These are phyloP conservation scores for Apaloderma vittatum DNA, from an alignment of 2,113 vertebrate genomes.

Conservation along the genomic window DNA sequence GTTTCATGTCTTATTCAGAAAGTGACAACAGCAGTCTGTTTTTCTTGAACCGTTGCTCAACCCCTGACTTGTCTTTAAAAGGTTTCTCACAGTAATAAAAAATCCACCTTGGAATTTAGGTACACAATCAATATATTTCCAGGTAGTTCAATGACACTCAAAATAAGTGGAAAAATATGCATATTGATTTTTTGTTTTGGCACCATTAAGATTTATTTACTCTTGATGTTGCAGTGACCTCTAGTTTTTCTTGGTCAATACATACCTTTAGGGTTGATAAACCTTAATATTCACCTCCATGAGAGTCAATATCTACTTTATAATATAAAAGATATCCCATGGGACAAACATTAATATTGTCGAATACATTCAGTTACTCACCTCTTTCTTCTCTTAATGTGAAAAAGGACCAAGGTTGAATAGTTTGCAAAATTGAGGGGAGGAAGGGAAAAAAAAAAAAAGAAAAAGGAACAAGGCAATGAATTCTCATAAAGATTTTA, in stretches of 20 bases:
- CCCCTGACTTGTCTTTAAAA: background rate
- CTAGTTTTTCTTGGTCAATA: conserved; percentile 67
- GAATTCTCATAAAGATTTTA: background rate
- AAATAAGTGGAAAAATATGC: conserved; percentile 62
- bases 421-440: background rate
- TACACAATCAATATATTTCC: background rate
- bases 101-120: background rate
- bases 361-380: background rate
- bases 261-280: conserved; percentile 58
- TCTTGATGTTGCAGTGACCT: conserved; percentile 66
- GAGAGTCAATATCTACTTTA: conserved; percentile 65
- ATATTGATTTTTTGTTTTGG: conserved; percentile 64
- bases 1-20: background rate
- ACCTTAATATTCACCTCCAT: conserved; percentile 65
- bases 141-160: conserved; percentile 44
- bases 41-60: background rate
- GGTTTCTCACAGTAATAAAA: background rate
- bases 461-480: background rate
- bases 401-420: background rate
- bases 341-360: conserved; percentile 55
- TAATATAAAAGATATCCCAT: conserved; percentile 39
- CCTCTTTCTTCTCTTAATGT: conserved; percentile 26
- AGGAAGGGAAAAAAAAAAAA: background rate
- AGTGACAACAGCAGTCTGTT: background rate
- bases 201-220: conserved; percentile 72